Percentiles rank a stretch among this genome's conserved stretches.
Evolutionary conservation across 2,797 vertebrate genomes (phyloP).

Genomic region (Neomorphus geoffroyi): DNA sequence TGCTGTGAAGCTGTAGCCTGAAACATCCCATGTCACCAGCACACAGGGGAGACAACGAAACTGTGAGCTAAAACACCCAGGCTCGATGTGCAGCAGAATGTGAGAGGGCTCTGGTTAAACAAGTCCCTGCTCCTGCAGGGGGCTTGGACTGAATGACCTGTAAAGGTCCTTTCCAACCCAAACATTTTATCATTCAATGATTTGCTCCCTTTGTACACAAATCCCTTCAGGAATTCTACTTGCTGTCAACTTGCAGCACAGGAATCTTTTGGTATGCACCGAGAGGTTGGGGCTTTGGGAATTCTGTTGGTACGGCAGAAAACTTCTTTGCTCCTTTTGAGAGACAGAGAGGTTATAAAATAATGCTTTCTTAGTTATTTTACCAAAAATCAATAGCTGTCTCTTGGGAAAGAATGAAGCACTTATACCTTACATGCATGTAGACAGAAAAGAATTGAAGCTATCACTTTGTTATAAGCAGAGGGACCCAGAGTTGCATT

Average conservation of each 20-base stretch:
- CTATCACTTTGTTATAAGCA: background rate
- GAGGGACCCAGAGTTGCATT: background rate
- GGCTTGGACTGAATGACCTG: too few relatives aligned
- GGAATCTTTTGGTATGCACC: background rate
- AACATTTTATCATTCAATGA: too few relatives aligned
- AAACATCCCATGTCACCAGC: background rate
- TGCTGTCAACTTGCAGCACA: background rate
- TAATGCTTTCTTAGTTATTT: background rate
- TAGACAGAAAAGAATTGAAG: background rate
- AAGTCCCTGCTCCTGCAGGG: too few relatives aligned
- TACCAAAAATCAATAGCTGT: background rate
- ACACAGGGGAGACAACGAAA: background rate
- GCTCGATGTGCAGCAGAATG: background rate
- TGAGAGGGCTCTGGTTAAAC: background rate
- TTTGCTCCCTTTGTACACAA: background rate
- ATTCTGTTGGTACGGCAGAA: background rate
- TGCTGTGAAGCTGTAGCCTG: background rate
- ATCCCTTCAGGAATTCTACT: background rate
- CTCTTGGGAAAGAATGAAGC: background rate
- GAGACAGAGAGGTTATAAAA: background rate
- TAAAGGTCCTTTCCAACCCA: too few relatives aligned
- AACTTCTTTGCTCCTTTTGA: background rate
- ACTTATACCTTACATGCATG: background rate
- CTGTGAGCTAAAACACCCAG: background rate
- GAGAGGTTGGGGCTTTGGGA: background rate